Conservation (phyloP, 2,888 invertebrate species). For the Mamestra brassicae region DNA sequence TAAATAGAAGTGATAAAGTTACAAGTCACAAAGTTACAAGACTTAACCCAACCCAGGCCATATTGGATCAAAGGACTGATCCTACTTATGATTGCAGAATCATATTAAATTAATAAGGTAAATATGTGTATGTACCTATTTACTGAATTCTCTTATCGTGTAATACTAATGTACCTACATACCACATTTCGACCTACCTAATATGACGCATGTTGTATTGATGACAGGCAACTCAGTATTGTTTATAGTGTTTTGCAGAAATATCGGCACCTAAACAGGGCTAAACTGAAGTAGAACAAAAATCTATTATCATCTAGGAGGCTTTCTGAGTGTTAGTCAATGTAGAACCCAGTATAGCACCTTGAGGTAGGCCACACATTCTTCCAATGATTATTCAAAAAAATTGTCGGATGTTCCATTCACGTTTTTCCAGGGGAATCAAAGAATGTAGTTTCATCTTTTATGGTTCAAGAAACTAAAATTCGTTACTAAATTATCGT, state of each 20-base stretch:
- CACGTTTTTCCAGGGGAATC: not conserved
- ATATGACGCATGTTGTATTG: not conserved
- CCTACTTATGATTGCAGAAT: not conserved
- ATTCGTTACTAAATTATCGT: not conserved
- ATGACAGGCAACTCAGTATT: not conserved
- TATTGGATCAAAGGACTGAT: not conserved
- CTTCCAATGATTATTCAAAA: no score
- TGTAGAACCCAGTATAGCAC: conserved; percentile 12
- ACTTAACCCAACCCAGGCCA: not conserved
- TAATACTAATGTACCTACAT: not conserved
- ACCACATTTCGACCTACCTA: not conserved
- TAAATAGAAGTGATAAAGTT: no score
- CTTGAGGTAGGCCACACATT: not conserved
- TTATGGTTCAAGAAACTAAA: not conserved
- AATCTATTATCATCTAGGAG: not conserved
- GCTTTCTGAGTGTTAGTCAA: not conserved
- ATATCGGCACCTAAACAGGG: not conserved
- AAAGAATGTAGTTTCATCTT: not conserved
- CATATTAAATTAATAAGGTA: not conserved
- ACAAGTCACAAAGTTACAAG: no score
- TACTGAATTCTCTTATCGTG: not conserved
- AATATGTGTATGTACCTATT: not conserved
- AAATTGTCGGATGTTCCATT: not conserved
- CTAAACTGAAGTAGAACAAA: not conserved
- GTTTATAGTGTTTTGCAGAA: not conserved